Conservation (phyloP, 2,888 invertebrate species). For the Drosophila borborema region DNA sequence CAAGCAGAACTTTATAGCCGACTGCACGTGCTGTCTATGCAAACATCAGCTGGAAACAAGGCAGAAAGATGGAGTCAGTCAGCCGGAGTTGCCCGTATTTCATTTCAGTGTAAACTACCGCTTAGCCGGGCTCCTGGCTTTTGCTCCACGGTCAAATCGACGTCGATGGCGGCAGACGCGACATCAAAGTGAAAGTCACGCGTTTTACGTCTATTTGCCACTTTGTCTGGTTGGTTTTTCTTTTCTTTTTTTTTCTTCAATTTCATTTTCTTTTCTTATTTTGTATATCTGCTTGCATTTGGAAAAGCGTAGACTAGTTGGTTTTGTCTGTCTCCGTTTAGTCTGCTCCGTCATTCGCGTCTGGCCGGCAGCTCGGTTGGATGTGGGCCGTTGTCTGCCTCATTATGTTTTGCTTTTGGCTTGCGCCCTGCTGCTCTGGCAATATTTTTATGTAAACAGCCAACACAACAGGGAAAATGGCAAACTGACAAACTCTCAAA, state of each 20-base stretch:
- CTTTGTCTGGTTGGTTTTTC: constrained; percentile 68
- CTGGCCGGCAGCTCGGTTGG: constrained; percentile 26
- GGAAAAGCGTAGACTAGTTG: constrained; percentile 26
- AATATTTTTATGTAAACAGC: constrained; percentile 76
- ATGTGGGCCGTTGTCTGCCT: constrained; percentile 64
- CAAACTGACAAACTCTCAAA: constrained; percentile 36
- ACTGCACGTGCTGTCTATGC: constrained; percentile 67
- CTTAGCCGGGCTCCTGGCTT: constrained; percentile 46
- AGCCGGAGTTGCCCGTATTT: constrained; percentile 34
- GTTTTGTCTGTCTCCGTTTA: constrained; percentile 33
- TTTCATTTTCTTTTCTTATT: constrained; percentile 1
- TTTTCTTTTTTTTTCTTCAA: neutral
- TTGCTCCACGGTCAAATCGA: constrained; percentile 55
- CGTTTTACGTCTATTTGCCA: constrained; percentile 76
- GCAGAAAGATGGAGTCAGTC: constrained; percentile 6
- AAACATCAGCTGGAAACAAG: constrained; percentile 45
- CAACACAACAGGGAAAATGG: constrained; percentile 45
- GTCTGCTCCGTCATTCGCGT: constrained; percentile 46
- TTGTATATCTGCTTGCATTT: constrained; percentile 25
- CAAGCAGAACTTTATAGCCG: constrained; percentile 13
- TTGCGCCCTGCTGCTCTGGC: constrained; percentile 44
- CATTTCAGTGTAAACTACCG: constrained; percentile 27
- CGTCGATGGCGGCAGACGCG: constrained; percentile 22
- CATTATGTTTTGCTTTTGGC: constrained; percentile 62
- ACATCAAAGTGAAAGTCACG: constrained; percentile 81